Percentiles rank a stretch among this genome's conserved stretches.
These are phyloP conservation scores for Megalops atlanticus DNA, from an alignment of 2,113 vertebrate species.

Conservation along the genomic window DNA sequence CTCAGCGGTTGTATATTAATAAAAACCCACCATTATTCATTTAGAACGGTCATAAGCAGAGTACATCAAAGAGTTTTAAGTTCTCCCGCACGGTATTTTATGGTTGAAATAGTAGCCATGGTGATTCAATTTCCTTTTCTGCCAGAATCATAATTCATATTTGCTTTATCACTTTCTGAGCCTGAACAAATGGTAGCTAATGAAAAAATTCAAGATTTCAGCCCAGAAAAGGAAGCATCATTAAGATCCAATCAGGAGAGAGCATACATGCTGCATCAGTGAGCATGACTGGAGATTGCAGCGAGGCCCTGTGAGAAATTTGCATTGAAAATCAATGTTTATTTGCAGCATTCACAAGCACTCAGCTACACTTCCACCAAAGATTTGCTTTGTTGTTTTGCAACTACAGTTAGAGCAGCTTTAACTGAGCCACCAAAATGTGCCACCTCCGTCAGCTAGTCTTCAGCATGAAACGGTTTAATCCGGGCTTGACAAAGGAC, in stretches of 20 bases:
- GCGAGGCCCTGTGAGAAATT: background rate
- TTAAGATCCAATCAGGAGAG: background rate
- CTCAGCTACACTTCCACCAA: background rate
- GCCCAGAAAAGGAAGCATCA: background rate
- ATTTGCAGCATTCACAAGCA: background rate
- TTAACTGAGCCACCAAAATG: constrained; percentile 18
- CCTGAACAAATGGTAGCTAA: background rate
- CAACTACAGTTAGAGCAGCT: background rate
- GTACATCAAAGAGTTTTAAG: background rate
- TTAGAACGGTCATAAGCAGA: background rate
- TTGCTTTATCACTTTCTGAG: background rate
- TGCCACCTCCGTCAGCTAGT: constrained; percentile 28
- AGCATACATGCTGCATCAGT: background rate
- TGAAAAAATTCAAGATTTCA: background rate
- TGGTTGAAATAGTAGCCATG: background rate
- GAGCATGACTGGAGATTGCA: background rate
- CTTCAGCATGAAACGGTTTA: constrained; percentile 18
- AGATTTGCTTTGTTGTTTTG: background rate
- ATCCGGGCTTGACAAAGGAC: constrained; percentile 11
- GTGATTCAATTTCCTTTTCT: background rate
- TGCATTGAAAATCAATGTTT: background rate
- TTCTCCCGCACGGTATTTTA: background rate
- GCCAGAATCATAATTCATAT: background rate
- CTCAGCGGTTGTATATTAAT: background rate
- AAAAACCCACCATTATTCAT: constrained; percentile 1